Evolutionary conservation across 2,888 invertebrate genomes (phyloP), one percentile per base, ranked within the genome.

Genomic region (Pyrochroa serraticornis): DNA sequence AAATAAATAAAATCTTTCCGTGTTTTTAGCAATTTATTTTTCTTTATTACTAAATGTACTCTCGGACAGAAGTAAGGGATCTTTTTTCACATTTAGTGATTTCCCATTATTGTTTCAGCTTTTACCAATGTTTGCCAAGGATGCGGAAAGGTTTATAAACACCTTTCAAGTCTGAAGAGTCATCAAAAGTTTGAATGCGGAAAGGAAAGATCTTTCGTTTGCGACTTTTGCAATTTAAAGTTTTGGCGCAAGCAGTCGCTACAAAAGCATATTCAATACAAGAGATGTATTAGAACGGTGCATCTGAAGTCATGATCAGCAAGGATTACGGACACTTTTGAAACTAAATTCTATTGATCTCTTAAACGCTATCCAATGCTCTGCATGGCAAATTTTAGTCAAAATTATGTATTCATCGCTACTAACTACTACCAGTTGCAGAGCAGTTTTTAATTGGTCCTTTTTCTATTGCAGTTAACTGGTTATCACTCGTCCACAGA

Each of bases 91-190:
- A 22, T 22, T 22, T 22, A 22, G 22, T 22, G 22, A 22, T 22
- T 22, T 22, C 22, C 22, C 22, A 22, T 22, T 22, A 22, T 22
- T 22, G 22, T 22, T 22, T 22, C 22, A 22, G 22, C 5, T 22
- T 22, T 22, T 2, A 22, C 22, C 22, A 22, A 47, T 38, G 31
- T 22, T 62, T 88, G 88, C 79, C 83, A 82, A 66, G 82, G 82
- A 65, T 91, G 91, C 75, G 88, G 88, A 58, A 91, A 91, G 79
- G 84, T 85, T 58, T 92, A 91, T 82, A 86, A 86, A 77, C 85
- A 86, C 77, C 87, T 87, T 71, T 86, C 87, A 60, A 88, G 87
- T 36, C 80, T 90, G 58, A 87, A 85, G 72, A 84, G 90, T 54
- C 90, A 90, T 77, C 83, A 85, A 70, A 85, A 85, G 74, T 86